A percentile compares a stretch with the other conserved stretches of the same genome.
Evolutionary conservation across 1,140 invertebrate species (phyloP).

Genomic region (Zaprionus capensis): DNA sequence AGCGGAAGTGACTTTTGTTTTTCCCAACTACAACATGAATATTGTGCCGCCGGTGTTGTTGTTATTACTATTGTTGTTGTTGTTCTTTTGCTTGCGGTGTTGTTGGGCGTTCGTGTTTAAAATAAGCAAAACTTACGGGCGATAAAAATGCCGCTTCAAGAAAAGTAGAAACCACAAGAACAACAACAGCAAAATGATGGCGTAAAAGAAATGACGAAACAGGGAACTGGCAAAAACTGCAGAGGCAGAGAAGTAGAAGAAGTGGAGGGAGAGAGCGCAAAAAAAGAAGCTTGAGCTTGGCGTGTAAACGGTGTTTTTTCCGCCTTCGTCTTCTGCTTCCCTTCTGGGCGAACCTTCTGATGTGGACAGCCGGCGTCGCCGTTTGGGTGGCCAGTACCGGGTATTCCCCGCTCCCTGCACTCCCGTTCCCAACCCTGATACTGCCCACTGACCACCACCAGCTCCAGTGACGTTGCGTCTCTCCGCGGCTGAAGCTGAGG

Average conservation of each 20-base stretch:
- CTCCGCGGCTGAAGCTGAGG: conserved; percentile 53
- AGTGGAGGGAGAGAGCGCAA: conserved; percentile 24
- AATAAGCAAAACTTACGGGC: conserved; percentile 77
- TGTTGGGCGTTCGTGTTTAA: conserved; percentile 69
- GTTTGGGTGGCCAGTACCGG: conserved; percentile 63
- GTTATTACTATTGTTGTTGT: conserved; percentile 49
- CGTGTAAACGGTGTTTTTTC: conserved; percentile 78
- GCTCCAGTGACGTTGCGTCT: conserved; percentile 68
- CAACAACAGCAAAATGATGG: conserved; percentile 49
- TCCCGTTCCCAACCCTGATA: neutral
- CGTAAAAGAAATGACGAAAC: conserved; percentile 70
- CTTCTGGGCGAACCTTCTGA: conserved; percentile 52
- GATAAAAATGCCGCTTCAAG: conserved; percentile 74
- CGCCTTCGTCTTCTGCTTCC: conserved; percentile 31
- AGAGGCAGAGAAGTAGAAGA: conserved; percentile 33
- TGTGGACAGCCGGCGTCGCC: conserved; percentile 58
- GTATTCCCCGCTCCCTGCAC: conserved; percentile 12
- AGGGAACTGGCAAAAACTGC: conserved; percentile 45
- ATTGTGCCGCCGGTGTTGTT: conserved; percentile 70
- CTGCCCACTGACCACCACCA: conserved; percentile 34
- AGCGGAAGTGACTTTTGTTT: conserved; percentile 82
- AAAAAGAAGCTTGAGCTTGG: conserved; percentile 62
- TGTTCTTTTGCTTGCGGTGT: conserved; percentile 15
- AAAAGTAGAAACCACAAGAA: conserved; percentile 51
- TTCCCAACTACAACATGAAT: conserved; percentile 65